Conservation (phyloP, 2,113 vertebrate species). For the Indicator maculatus region DNA sequence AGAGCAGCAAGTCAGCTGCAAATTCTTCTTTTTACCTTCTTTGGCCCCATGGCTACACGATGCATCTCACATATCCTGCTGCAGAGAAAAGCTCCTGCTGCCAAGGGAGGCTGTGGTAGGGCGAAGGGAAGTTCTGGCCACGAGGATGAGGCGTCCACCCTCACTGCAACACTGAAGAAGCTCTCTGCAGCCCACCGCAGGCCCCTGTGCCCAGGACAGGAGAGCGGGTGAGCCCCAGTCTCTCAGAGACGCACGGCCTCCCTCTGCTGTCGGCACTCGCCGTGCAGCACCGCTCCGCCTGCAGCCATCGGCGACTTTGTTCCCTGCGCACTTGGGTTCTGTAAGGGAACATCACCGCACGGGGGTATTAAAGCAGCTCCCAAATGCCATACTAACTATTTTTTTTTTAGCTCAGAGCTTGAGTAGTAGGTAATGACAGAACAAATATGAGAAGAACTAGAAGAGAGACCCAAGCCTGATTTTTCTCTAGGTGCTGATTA, state of each 20-base stretch:
- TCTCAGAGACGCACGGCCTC: constrained; percentile 24
- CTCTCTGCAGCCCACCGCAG: background rate
- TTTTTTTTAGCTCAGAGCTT: background rate
- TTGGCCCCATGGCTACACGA: background rate
- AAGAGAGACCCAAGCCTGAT: background rate
- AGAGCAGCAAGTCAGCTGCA: background rate
- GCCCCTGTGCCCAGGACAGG: rapidly evolving
- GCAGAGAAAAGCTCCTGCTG: background rate
- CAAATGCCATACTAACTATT: rapidly evolving
- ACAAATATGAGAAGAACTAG: background rate
- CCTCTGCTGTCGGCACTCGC: constrained; percentile 18
- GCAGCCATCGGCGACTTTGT: background rate
- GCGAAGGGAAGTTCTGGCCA: rapidly evolving
- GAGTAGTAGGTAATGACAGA: background rate
- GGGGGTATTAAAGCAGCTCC: background rate
- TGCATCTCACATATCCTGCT: background rate
- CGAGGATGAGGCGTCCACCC: background rate
- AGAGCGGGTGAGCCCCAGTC: background rate
- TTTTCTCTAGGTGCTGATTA: background rate
- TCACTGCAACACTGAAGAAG: rapidly evolving
- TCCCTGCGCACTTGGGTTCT: rapidly evolving
- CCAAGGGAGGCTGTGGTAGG: background rate
- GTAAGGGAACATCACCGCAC: rapidly evolving
- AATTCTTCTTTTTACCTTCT: background rate
- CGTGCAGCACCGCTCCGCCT: background rate